Conservation (phyloP, 2,113 vertebrate genomes). For the Deroptyus accipitrinus region DNA sequence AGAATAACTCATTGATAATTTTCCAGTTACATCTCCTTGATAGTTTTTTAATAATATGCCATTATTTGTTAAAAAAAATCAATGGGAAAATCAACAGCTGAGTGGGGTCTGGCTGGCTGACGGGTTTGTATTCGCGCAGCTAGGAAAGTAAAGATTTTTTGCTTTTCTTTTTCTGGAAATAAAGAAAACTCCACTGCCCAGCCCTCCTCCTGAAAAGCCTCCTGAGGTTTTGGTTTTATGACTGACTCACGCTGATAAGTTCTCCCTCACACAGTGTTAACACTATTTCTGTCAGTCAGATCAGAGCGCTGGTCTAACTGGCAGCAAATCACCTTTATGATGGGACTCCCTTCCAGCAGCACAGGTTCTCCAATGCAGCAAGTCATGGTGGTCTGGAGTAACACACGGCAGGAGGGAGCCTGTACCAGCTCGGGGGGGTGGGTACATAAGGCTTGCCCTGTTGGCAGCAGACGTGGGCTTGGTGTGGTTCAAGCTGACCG, state of each 20-base stretch:
- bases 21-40: background rate
- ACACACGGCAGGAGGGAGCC: accelerated
- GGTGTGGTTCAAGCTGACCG: background rate
- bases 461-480: accelerated
- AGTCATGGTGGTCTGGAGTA: background rate
- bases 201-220: background rate
- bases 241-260: background rate
- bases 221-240: background rate
- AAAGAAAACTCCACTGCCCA: background rate
- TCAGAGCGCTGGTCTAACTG: background rate
- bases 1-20: background rate
- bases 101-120: accelerated
- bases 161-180: background rate
- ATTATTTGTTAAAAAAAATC: background rate
- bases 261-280: background rate
- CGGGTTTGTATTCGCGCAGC: background rate
- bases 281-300: background rate
- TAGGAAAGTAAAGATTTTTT: background rate
- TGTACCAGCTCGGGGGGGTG: accelerated
- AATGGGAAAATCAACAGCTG: background rate
- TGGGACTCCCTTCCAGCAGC: background rate
- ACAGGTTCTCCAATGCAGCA: accelerated
- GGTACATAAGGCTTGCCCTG: background rate
- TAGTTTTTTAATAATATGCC: background rate
- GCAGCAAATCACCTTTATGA: background rate